Base-by-base conservation (phyloP, 2,113 vertebrate genomes). In the Entelurus aequoreus region DNA sequence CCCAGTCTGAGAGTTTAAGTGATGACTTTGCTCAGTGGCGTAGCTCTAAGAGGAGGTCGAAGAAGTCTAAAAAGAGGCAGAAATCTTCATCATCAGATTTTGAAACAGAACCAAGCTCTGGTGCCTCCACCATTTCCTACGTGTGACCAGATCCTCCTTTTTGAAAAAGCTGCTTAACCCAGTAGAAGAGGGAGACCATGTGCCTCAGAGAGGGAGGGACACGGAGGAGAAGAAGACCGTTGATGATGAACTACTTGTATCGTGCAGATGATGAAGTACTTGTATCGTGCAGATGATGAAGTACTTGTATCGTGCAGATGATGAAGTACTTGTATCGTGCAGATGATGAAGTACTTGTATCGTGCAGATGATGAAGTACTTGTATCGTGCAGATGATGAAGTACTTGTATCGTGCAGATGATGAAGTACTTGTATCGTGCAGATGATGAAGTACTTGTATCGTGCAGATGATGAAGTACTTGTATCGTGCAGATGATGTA, bases 111-210 rank as follows among this genome's bases (percentile, higher is more conserved):
- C 94, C 95, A 0, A 91, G 90, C 14, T 90, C 91, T 0, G 83
- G 88, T 6, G 89, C 90, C 13, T 98, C 96, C 10, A 93, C 94
- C 0, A 83, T 93, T 63, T 98, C 96, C 0, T 93, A 92, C 78
- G 96, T 2, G 74, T 98, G 63, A 98, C 97, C 80, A 94, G 80
- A 68, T 93, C 92, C 57, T 94, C 93, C 0, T 62, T 67, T 69
- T 82, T 19, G 1, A 19, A 67, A 67, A 82, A 53, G 12, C 57
- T 51, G 5, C 72, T 77, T 0, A 74, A 74, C 12, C 80, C 60
- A 0, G 88, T 89, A 2, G 11, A 62, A 28, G 89, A 89, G 6
- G 57, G 8, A 0, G 88, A 88, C 46, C 68, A 75, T 0, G 75
- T 54, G 1, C 69, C 48, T 0, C 56, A 13, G 1, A 77, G 78